phyloP scores from a whole-genome alignment of 2,888 invertebrate genomes.

The Vanessa cardui region DNA sequence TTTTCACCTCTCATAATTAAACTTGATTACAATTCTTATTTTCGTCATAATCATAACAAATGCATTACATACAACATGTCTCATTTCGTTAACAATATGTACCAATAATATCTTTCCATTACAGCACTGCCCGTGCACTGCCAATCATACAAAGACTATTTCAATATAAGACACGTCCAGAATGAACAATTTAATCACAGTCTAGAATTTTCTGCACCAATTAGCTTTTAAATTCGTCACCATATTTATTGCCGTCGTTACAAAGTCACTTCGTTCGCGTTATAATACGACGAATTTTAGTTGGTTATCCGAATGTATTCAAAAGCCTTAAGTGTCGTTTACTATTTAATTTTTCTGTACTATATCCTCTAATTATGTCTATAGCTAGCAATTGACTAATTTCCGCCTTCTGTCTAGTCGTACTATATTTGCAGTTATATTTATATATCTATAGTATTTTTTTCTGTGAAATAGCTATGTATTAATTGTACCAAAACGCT shows the following conservation, averaged over 20 bases:
- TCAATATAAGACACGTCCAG: slow-evolving; percentile 82
- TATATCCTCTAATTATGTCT: slow-evolving; percentile 69
- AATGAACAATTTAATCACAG: slow-evolving; percentile 83
- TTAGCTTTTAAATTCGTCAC: slow-evolving; percentile 81
- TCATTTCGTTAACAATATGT: slow-evolving; percentile 52
- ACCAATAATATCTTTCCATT: slow-evolving; percentile 47
- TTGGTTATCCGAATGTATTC: slow-evolving; percentile 55
- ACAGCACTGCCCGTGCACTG: slow-evolving; percentile 63
- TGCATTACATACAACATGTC: slow-evolving; percentile 67
- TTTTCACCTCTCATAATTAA: slow-evolving; percentile 54
- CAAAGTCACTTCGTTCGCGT: slow-evolving; percentile 50
- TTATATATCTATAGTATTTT: slow-evolving; percentile 63
- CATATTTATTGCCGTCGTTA: slow-evolving; percentile 54
- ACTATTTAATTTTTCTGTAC: slow-evolving; percentile 62
- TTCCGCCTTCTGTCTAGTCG: slow-evolving; percentile 72
- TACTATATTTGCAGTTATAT: slow-evolving; percentile 72
- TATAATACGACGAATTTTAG: slow-evolving; percentile 58
- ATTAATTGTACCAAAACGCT: slow-evolving; percentile 72
- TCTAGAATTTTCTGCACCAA: slow-evolving; percentile 82
- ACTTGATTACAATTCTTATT: slow-evolving; percentile 35
- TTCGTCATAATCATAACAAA: slow-evolving; percentile 61
- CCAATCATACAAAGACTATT: slow-evolving; percentile 82
- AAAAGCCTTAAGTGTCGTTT: slow-evolving; percentile 72
- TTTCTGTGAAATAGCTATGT: slow-evolving; percentile 69
- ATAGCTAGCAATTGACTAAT: slow-evolving; percentile 82